Evolutionary conservation across 2,113 vertebrate genomes (phyloP).

Genomic region (Bettongia penicillata): DNA sequence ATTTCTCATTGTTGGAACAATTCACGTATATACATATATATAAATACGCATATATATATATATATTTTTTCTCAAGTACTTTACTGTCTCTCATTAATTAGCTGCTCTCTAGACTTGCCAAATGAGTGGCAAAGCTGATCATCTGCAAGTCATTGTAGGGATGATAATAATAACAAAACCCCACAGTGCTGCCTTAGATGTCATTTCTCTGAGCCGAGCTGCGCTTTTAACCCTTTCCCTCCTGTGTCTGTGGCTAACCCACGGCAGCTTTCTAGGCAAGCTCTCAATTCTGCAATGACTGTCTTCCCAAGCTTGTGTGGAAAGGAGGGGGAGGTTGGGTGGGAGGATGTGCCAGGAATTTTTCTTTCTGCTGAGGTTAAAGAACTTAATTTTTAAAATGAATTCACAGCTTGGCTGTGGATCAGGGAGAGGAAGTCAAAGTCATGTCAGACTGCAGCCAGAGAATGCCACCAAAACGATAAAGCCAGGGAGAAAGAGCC

Average conservation of each 20-base stretch:
- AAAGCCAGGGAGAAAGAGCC: background rate
- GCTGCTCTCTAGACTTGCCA: background rate
- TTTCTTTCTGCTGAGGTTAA: conserved; percentile 49
- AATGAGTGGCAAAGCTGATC: background rate
- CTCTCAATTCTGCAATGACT: background rate
- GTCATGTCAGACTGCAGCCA: background rate
- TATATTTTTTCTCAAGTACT: background rate
- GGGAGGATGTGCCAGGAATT: background rate
- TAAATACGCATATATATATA: too few relatives aligned
- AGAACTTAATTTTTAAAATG: conserved; percentile 58
- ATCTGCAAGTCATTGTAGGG: background rate
- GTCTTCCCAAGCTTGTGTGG: background rate
- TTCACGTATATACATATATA: background rate
- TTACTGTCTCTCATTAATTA: background rate
- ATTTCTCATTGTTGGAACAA: background rate
- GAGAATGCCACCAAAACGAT: background rate
- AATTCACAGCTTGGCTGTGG: conserved; percentile 26
- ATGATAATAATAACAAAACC: background rate
- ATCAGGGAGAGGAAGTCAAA: background rate
- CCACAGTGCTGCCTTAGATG: rapidly evolving
- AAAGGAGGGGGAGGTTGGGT: background rate
- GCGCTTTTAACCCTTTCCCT: background rate
- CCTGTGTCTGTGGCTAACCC: background rate
- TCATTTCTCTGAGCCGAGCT: background rate
- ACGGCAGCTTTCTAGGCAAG: background rate